phyloP scores from a whole-genome alignment of 2,797 vertebrate species.

The Sebastiscus tertius region DNA sequence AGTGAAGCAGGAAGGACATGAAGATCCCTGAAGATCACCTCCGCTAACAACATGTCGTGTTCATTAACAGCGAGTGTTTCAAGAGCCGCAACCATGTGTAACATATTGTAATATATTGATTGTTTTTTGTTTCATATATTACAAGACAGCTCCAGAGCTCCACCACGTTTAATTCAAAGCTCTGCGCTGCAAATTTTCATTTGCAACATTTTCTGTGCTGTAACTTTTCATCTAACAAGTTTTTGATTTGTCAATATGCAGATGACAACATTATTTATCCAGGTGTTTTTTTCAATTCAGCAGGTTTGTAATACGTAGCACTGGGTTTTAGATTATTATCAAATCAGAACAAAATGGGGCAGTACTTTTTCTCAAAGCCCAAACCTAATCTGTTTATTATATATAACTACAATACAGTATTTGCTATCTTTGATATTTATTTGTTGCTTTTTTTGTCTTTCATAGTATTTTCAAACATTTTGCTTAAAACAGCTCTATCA shows the following conservation, averaged over 20 bases:
- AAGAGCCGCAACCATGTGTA: constrained; percentile 18
- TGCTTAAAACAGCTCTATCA: not conserved
- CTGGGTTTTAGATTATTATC: not conserved
- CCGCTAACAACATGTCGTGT: not conserved
- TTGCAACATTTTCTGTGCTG: not conserved
- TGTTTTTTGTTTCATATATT: constrained; percentile 1
- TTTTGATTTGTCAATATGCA: not conserved
- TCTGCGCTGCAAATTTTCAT: not conserved
- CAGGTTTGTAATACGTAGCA: not conserved
- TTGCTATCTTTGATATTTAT: not conserved
- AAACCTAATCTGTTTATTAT: not conserved
- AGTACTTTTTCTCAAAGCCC: not conserved
- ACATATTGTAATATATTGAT: constrained; percentile 18
- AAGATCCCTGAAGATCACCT: constrained; percentile 3
- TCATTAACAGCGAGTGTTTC: not conserved
- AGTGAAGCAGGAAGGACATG: not conserved
- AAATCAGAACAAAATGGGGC: not conserved
- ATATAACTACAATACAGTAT: no score
- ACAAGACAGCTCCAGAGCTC: not conserved
- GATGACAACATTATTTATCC: not conserved
- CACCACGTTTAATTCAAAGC: not conserved
- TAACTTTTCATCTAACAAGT: not conserved
- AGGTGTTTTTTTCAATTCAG: not conserved
- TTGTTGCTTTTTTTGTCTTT: not conserved
- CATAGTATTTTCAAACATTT: not conserved